These are phyloP conservation scores for Aleiodes sp. DNA, from an alignment of 1,140 invertebrate species.

Conservation along the genomic window DNA sequence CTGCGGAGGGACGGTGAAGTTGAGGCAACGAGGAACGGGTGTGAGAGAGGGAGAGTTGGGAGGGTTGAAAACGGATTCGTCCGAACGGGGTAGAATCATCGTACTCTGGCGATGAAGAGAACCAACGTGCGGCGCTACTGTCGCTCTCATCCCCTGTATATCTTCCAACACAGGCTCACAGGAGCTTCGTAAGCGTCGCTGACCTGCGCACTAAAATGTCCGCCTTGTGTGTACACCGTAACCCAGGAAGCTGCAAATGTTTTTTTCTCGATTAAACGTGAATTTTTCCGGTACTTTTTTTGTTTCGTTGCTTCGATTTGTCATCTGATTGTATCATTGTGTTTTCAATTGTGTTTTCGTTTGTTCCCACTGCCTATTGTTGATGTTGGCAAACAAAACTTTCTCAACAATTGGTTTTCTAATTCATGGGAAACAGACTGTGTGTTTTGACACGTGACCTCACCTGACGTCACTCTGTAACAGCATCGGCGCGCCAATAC, in stretches of 20 bases:
- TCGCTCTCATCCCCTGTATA: slow-evolving; percentile 28
- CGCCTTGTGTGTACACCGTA: not conserved
- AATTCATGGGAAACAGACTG: no score
- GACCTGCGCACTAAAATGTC: slow-evolving; percentile 4
- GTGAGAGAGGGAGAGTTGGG: not conserved
- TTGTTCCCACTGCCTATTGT: no score
- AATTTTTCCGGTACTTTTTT: not conserved
- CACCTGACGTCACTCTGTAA: not conserved
- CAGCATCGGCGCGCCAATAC: not conserved
- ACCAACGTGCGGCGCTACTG: slow-evolving; percentile 41
- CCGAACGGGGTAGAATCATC: slow-evolving; percentile 13
- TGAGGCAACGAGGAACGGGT: no score
- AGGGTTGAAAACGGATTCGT: not conserved
- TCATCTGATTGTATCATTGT: not conserved
- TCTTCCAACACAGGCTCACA: not conserved
- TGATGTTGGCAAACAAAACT: no score
- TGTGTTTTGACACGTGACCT: slow-evolving; percentile 10
- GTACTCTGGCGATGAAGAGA: slow-evolving; percentile 1
- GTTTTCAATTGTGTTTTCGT: no score
- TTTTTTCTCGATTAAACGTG: not conserved
- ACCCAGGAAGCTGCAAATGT: not conserved
- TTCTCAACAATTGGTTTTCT: no score
- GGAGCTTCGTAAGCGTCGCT: not conserved
- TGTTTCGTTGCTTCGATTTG: not conserved
- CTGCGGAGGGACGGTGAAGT: not conserved